Evolutionary conservation across 2,888 invertebrate species (phyloP).

Genomic region (Lottia scabra): DNA sequence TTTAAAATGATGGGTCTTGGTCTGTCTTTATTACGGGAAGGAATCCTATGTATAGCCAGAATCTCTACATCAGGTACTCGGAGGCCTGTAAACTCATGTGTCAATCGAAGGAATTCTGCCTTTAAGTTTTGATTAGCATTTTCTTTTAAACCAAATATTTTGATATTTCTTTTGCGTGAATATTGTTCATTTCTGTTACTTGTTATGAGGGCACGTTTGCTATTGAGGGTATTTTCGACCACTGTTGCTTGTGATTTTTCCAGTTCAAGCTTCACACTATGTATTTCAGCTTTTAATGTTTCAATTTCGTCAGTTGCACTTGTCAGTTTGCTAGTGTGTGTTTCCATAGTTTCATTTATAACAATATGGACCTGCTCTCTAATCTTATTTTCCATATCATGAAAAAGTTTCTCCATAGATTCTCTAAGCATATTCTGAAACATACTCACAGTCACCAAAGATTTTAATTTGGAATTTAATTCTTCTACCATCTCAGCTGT

Average conservation of each 20-base stretch:
- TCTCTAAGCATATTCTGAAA: background rate
- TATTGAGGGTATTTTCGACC: background rate
- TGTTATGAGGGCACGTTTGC: background rate
- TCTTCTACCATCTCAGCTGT: background rate
- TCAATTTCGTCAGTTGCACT: no score
- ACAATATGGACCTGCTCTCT: no score
- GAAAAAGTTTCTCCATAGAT: no score
- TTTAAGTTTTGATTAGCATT: background rate
- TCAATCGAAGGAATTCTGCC: background rate
- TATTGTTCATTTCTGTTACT: background rate
- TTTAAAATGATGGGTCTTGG: background rate
- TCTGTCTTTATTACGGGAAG: background rate
- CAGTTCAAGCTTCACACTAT: background rate
- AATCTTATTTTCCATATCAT: no score
- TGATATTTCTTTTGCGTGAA: background rate
- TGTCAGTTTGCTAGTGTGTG: no score
- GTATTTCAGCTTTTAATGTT: background rate
- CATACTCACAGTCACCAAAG: background rate
- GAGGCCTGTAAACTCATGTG: background rate
- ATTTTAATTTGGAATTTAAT: background rate
- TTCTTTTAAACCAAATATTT: background rate
- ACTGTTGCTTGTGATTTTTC: background rate
- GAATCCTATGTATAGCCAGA: background rate
- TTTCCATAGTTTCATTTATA: no score
- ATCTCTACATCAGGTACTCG: background rate